phyloP scores from a whole-genome alignment of 53 echinoderm and acorn worm species.

The Arbacia lixula region DNA sequence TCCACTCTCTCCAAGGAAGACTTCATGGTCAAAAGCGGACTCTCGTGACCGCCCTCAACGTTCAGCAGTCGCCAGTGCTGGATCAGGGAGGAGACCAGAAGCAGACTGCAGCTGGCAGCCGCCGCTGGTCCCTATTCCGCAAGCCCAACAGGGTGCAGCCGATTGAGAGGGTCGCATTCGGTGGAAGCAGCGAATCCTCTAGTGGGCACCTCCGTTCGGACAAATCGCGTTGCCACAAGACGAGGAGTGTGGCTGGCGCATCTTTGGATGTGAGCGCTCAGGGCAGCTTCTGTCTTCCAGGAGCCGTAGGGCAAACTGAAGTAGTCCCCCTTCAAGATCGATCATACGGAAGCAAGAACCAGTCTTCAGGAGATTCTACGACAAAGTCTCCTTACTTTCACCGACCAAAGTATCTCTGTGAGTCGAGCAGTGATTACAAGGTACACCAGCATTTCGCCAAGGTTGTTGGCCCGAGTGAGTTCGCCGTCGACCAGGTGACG shows the following conservation, averaged over 20 bases:
- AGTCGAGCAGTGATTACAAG: background rate
- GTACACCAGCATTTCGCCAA: background rate
- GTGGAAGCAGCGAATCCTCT: background rate
- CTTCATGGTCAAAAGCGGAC: conserved; percentile 22
- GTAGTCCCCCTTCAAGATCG: background rate
- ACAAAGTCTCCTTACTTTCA: background rate
- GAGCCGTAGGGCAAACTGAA: conserved; percentile 19
- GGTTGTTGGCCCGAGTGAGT: background rate
- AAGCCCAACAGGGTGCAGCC: conserved; percentile 12
- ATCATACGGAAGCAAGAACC: no score
- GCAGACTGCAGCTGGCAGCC: no score
- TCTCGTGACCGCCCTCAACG: background rate
- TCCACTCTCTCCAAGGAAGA: conserved; percentile 19
- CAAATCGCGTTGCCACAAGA: background rate
- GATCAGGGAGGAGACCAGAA: no score
- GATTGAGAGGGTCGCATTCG: background rate
- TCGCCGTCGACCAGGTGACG: no score
- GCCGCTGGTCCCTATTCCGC: background rate
- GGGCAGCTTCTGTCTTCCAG: conserved; percentile 2
- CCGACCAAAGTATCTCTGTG: background rate
- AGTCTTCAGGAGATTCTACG: no score
- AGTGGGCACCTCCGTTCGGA: background rate
- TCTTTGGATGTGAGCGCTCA: background rate
- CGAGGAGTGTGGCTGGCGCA: background rate
- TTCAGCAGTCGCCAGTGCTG: no score